Evolutionary conservation across 1,140 invertebrate species (phyloP), one percentile per base, ranked within the genome.

Genomic region (Drosophila prosaltans): DNA sequence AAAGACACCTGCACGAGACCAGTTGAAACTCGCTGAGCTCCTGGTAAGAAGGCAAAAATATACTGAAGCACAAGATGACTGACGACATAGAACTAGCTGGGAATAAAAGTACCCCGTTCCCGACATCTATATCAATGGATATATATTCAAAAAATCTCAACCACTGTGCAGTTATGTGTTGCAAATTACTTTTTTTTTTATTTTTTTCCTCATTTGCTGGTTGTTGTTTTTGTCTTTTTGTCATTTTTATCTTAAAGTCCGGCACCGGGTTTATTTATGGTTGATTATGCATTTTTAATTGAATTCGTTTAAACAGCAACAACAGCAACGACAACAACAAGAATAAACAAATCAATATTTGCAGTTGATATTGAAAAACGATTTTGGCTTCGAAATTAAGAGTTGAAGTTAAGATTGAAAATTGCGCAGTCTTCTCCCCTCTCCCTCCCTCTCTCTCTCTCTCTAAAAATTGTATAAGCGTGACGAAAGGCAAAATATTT

Each of bases 221-320:
- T 36, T 7, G 6, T 32, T 55, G 43, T 60, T 36, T 30, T 45
- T 70, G 24, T 32, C 55, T 43, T 60, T 74, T 78, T 81, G 78
- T 62, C 72, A 76, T 72, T 82, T 55, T 62, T 78, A 60, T 64
- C 54, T 61, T 45, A 67, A 78, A 78, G 74, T 82, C 63, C 57
- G 68, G 45, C 69, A 57, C 65, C 30, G 66, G 36, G 64, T 72
- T 83, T 77, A 83, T 83, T 83, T 83, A 83, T 81, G 69, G 71
- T 81, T 65, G 68, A 81, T 72, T 72, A 74, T 81, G 78, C 70
- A 74, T 85, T 86, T 81, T 81, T 86, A 81, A 85, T 81, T 86
- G 74, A 85, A 85, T 86, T 81, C 71, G 75, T 74, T 81, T 77
- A 62, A 32, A 26, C 30, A 57, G 30, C 32, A 36, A 59, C 30